Evolutionary conservation across 2,888 invertebrate genomes (phyloP).

Genomic region (Metacarcinus magister): DNA sequence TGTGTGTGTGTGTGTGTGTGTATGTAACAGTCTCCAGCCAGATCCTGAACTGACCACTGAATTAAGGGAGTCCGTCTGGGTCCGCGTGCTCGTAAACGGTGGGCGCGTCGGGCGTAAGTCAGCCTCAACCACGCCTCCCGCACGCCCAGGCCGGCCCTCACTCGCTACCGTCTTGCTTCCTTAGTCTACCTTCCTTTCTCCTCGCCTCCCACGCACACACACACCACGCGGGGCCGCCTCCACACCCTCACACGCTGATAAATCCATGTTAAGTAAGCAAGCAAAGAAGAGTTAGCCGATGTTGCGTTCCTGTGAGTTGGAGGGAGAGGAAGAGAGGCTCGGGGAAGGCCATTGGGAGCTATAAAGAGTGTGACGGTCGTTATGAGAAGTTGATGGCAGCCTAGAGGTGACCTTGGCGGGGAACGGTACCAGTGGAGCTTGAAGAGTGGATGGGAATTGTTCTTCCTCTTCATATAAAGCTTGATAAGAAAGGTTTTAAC

Average conservation of each 20-base stretch:
- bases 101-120: conserved; percentile 55
- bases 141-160: conserved; percentile 59
- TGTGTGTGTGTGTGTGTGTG: too few relatives aligned
- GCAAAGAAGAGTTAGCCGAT: too few relatives aligned
- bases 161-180: conserved; percentile 59
- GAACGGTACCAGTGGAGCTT: background rate
- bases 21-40: background rate
- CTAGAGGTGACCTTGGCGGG: conserved; percentile 33
- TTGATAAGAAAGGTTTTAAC: too few relatives aligned
- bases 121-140: conserved; percentile 54
- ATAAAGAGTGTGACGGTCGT: background rate
- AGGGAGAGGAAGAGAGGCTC: background rate
- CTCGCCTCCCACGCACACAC: background rate
- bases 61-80: background rate
- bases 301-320: too few relatives aligned
- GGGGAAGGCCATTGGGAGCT: background rate
- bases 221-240: background rate
- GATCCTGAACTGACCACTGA: background rate
- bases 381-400: background rate
- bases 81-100: conserved; percentile 56
- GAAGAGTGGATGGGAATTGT: background rate
- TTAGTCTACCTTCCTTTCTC: conserved; percentile 17
- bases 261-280: background rate
- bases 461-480: background rate
- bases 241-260: background rate